Conservation (phyloP, 2,113 vertebrate species). For the Arvicanthis niloticus region DNA sequence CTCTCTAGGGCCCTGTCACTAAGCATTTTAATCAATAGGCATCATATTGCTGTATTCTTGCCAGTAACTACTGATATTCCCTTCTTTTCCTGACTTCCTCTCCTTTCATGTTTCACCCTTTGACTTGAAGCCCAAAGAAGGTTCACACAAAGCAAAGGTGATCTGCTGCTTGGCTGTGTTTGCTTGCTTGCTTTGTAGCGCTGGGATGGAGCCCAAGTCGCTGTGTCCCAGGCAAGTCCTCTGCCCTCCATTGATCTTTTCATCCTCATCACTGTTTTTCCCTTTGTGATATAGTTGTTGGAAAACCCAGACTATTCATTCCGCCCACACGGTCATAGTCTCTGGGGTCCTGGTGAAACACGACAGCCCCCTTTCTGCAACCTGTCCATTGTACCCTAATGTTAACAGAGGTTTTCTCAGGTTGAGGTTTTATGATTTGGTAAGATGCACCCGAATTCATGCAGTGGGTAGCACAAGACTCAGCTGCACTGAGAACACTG, state of each 20-base stretch:
- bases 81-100: neutral
- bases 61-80: neutral
- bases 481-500: neutral
- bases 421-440: neutral
- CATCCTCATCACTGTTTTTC: neutral
- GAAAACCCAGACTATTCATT: neutral
- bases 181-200: neutral
- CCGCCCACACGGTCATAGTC: neutral
- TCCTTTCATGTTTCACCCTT: neutral
- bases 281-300: neutral
- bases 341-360: neutral
- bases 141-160: neutral
- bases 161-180: neutral
- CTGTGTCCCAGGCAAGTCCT: neutral
- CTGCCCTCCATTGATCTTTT: neutral
- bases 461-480: neutral
- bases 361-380: neutral
- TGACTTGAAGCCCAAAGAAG: neutral
- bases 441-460: neutral
- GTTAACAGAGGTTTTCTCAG: neutral
- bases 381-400: neutral
- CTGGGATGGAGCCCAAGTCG: neutral
- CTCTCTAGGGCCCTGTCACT: neutral
- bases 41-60: no score
- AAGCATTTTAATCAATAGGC: neutral